Percentiles rank a stretch among this genome's conserved stretches.
phyloP scores from a whole-genome alignment of 2,797 vertebrate genomes.

The Esox masquinongy region DNA sequence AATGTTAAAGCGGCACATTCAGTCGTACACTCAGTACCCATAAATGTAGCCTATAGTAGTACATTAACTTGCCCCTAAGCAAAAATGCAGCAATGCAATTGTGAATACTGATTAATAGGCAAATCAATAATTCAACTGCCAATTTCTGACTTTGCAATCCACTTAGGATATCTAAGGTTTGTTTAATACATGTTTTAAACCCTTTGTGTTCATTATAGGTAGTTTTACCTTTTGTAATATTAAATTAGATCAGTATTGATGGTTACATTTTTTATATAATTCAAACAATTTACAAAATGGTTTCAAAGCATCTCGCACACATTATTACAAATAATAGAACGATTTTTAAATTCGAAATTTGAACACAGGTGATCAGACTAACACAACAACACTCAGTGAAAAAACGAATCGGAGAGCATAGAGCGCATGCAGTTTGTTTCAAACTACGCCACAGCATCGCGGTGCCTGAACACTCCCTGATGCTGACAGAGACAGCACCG shows the following conservation, averaged over 20 bases:
- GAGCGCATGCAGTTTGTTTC: slow-evolving; percentile 12
- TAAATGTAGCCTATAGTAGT: background rate
- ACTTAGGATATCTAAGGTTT: background rate
- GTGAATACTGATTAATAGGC: background rate
- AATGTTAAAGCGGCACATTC: background rate
- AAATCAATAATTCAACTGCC: background rate
- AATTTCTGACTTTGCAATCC: background rate
- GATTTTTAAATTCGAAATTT: background rate
- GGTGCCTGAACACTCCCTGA: slow-evolving; percentile 49
- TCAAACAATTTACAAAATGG: no score
- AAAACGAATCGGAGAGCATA: background rate
- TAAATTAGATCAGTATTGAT: background rate
- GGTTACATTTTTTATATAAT: background rate
- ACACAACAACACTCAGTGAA: background rate
- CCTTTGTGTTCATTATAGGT: background rate
- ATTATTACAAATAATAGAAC: background rate
- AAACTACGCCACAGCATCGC: slow-evolving; percentile 50
- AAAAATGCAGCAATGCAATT: background rate
- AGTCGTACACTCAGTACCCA: background rate
- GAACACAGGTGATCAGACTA: background rate
- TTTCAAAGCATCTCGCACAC: no score
- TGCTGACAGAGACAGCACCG: slow-evolving; percentile 33
- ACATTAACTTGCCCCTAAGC: background rate
- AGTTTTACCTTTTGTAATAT: no score
- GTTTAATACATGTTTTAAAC: background rate